Base-by-base conservation (phyloP, 30 jellyfish, hydroid and myxozoan genomes). In the Turritopsis dohrnii region DNA sequence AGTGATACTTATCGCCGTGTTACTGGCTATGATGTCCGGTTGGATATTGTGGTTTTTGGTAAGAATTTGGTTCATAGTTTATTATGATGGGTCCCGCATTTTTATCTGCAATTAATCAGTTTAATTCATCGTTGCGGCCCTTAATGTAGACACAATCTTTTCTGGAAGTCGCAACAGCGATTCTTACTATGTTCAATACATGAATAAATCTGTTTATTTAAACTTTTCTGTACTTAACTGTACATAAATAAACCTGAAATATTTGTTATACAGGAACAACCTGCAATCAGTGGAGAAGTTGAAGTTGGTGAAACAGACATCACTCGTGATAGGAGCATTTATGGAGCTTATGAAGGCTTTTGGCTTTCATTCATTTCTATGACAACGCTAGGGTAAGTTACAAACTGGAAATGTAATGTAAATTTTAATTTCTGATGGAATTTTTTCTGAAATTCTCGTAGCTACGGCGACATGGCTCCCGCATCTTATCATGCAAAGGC, bases 361-460 rank as follows among this genome's bases (percentile, higher is more conserved):
- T 79, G 85, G 85, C 30, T 79, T 21, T 30, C 85, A 1, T 79
- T 79, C 52, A 52, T 79, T 17, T 25, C 85, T 1, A 79, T 79
- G 85, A 79, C 85, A 52, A 79, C 85, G 17, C 28, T 79, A 7
- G 85, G 85, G 85, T 79, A 79, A 79, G 82, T 41, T 41, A 13
- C 5, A 41, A 3, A 41, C 13, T 41, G 60, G 5, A 41, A 41
- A 41, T 41, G 60, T 13, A 41, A 41, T 41, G 13, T 41, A 41
- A 5, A 41, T 41, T 41, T 41, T 41, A 41, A 41, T 41, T 41
- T 41, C 13, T 41, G 5, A 13, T 3, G 5, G 13, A 41, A 3
- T 41, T 13, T 13, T 41, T 41, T 41, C 5, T 41, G 5, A 3
- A 41, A 41, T 41, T 41, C 60, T 52, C 18, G 26, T 79, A 79